These are phyloP conservation scores for Phyllostomus discolor DNA, from an alignment of 2,113 vertebrate genomes.

Conservation along the genomic window DNA sequence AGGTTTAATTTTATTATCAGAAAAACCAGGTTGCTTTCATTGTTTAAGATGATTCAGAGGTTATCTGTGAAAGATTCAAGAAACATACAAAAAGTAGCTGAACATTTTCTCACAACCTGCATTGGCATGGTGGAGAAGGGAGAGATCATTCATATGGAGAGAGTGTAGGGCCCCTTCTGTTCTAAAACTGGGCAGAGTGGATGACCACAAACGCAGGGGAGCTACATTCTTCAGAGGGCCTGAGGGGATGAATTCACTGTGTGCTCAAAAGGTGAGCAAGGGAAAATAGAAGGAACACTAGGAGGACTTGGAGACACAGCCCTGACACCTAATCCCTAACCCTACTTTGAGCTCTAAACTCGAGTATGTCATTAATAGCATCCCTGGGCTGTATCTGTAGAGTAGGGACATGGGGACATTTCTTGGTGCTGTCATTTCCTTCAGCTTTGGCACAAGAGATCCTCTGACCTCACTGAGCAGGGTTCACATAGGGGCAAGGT, in stretches of 20 bases:
- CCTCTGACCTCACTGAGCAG: neutral
- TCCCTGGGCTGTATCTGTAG: neutral
- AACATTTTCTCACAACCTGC: neutral
- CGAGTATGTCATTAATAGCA: neutral
- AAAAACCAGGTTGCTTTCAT: neutral
- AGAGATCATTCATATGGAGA: neutral
- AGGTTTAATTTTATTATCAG: slow-evolving; percentile 10
- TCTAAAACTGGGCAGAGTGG: neutral
- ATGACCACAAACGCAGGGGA: neutral
- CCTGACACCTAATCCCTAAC: neutral
- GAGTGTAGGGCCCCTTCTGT: neutral
- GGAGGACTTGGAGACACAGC: neutral
- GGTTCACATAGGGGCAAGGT: neutral
- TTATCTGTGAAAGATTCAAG: slow-evolving; percentile 13
- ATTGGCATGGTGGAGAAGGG: neutral
- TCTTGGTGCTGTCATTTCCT: neutral
- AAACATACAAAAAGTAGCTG: neutral
- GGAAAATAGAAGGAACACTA: neutral
- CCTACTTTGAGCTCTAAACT: neutral
- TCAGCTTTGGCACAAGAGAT: neutral
- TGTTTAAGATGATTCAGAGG: slow-evolving; percentile 17
- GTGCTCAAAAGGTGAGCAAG: neutral
- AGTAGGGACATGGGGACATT: neutral
- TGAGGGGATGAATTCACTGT: neutral
- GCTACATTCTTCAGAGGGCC: neutral